Evolutionary conservation across 2,888 invertebrate genomes (phyloP).

Genomic region (Fragum sueziense): DNA sequence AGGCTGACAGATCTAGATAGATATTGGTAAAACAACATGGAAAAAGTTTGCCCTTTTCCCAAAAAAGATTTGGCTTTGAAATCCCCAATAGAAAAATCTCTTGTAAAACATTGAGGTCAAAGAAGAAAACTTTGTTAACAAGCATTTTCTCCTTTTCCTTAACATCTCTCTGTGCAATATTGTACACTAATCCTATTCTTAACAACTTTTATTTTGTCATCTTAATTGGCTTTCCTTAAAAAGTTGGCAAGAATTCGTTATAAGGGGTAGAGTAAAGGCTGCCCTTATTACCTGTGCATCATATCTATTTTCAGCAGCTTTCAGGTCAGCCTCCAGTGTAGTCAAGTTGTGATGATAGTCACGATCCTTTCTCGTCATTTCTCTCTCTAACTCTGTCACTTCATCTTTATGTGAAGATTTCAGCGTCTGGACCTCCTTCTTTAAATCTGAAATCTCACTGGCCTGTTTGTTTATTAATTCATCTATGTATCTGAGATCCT

Average conservation of each 20-base stretch:
- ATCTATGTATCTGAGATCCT: slow-evolving; percentile 72
- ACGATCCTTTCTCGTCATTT: slow-evolving; percentile 63
- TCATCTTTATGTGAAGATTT: slow-evolving; percentile 67
- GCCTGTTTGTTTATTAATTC: slow-evolving; percentile 76
- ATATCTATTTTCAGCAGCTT: slow-evolving; percentile 67
- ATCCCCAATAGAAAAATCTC: too few species aligned
- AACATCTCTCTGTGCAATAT: too few species aligned
- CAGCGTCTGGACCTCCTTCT: slow-evolving; percentile 62
- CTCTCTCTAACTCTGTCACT: slow-evolving; percentile 64
- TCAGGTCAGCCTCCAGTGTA: slow-evolving; percentile 64
- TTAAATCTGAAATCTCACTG: slow-evolving; percentile 72
- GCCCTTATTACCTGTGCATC: slow-evolving; percentile 68
- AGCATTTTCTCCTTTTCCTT: neutral
- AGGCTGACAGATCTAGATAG: too few species aligned
- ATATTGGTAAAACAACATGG: too few species aligned
- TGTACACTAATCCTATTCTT: too few species aligned
- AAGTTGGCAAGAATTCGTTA: too few species aligned
- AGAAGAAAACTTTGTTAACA: neutral
- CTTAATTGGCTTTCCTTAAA: too few species aligned
- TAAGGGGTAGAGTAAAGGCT: too few species aligned
- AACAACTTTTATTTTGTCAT: too few species aligned
- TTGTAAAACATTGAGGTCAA: neutral
- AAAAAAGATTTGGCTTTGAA: too few species aligned
- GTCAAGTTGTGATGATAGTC: slow-evolving; percentile 61
- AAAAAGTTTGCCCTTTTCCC: too few species aligned